phyloP scores from a whole-genome alignment of 2,113 vertebrate species.

The Nyctereutes procyonoides region DNA sequence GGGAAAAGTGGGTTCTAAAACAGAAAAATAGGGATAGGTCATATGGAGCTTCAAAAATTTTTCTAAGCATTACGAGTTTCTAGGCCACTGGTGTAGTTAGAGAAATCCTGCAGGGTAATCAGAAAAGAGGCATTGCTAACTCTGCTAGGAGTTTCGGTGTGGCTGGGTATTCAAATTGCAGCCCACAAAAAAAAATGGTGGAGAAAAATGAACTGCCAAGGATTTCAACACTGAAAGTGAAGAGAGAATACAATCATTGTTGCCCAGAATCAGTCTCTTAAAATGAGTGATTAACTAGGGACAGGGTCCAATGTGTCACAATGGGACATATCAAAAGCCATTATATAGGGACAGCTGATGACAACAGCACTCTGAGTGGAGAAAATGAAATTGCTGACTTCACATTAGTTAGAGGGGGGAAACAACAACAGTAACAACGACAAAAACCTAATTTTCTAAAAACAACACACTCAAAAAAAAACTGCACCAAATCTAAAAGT shows the following conservation, averaged over 20 bases:
- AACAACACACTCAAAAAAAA: constrained; percentile 77
- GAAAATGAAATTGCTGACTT: constrained; percentile 86
- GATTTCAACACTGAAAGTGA: constrained; percentile 70
- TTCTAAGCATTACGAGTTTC: not conserved
- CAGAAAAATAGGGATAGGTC: not conserved
- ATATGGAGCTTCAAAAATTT: not conserved
- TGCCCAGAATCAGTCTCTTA: constrained; percentile 82
- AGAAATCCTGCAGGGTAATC: not conserved
- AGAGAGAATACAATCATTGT: constrained; percentile 77
- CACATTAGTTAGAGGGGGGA: constrained; percentile 70
- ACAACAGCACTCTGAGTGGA: constrained; percentile 70
- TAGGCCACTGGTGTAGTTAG: not conserved
- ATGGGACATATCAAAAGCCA: constrained; percentile 83
- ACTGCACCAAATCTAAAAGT: constrained; percentile 71
- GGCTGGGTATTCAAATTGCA: constrained; percentile 71
- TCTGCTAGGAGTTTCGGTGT: not conserved
- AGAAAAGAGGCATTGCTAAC: not conserved
- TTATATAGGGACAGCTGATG: constrained; percentile 83
- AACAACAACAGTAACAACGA: constrained; percentile 46
- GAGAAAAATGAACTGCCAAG: constrained; percentile 66
- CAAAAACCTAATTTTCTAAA: constrained; percentile 81
- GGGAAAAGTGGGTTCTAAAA: not conserved
- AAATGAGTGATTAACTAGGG: constrained; percentile 86
- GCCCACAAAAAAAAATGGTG: constrained; percentile 69
- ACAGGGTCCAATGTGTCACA: constrained; percentile 80